phyloP scores from a whole-genome alignment of 2,888 invertebrate species.

The Myathropa florea region DNA sequence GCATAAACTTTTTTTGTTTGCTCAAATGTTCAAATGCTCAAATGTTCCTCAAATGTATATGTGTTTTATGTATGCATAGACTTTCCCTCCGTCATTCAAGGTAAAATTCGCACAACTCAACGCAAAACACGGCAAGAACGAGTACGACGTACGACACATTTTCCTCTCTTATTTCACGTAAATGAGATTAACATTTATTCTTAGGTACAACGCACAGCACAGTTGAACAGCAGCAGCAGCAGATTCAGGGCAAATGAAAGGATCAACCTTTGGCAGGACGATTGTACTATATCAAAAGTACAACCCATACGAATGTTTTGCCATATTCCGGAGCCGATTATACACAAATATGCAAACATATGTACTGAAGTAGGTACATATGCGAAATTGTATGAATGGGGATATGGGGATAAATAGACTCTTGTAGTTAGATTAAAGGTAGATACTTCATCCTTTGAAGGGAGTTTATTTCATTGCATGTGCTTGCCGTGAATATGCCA shows the following conservation, averaged over 20 bases:
- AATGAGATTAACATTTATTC: constrained; percentile 66
- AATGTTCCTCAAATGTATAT: not conserved
- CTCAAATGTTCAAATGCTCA: not conserved
- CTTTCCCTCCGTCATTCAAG: constrained; percentile 20
- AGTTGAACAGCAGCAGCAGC: constrained; percentile 4
- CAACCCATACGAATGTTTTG: constrained; percentile 15
- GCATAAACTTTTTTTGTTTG: constrained; percentile 41
- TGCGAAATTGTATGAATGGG: not conserved
- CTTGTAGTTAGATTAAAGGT: constrained; percentile 40
- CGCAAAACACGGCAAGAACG: constrained; percentile 38
- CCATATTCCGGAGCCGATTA: not conserved
- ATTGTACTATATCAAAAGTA: constrained; percentile 58
- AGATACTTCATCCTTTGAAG: constrained; percentile 38
- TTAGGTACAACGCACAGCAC: constrained; percentile 25
- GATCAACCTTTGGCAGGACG: constrained; percentile 63
- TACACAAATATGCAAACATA: not conserved
- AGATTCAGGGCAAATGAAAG: constrained; percentile 56
- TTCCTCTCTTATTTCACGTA: constrained; percentile 52
- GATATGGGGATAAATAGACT: not conserved
- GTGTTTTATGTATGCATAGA: not conserved
- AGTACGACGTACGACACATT: constrained; percentile 21
- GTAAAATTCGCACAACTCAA: constrained; percentile 48
- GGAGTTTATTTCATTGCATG: constrained; percentile 50
- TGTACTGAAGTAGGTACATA: not conserved
- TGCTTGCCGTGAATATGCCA: constrained; percentile 36